phyloP scores from a whole-genome alignment of 2,888 invertebrate species.

The Agonum fuliginosum region DNA sequence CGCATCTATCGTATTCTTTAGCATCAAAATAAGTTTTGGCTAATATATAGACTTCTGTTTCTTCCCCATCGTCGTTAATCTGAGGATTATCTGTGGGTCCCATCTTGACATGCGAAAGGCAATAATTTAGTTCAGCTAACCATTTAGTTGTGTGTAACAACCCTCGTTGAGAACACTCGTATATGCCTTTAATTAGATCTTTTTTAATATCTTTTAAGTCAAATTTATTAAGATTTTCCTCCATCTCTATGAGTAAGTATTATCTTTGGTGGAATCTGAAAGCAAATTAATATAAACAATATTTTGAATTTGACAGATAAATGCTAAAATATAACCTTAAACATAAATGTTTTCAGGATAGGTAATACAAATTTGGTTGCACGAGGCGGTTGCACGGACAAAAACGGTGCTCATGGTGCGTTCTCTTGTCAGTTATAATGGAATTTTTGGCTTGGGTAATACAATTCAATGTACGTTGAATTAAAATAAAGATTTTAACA shows the following conservation, averaged over 20 bases:
- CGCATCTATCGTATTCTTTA: slow-evolving; percentile 92
- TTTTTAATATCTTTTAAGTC: slow-evolving; percentile 79
- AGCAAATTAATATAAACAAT: slow-evolving; percentile 11
- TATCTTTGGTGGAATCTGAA: slow-evolving; percentile 15
- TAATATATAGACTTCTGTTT: slow-evolving; percentile 83
- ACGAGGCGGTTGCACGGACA: slow-evolving; percentile 15
- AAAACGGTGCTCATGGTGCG: slow-evolving; percentile 1
- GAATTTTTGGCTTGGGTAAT: slow-evolving; percentile 57
- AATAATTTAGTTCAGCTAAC: slow-evolving; percentile 89
- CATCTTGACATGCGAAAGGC: slow-evolving; percentile 81
- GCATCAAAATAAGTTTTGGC: slow-evolving; percentile 93
- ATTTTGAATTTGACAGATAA: slow-evolving; percentile 53
- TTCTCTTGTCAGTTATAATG: slow-evolving; percentile 32
- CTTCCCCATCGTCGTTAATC: slow-evolving; percentile 76
- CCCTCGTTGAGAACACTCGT: slow-evolving; percentile 87
- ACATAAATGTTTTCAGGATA: slow-evolving; percentile 40
- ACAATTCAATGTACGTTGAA: not conserved
- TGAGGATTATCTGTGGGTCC: slow-evolving; percentile 74
- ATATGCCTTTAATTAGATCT: slow-evolving; percentile 79
- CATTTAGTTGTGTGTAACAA: slow-evolving; percentile 89
- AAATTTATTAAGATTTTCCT: slow-evolving; percentile 67
- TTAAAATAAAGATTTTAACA: not conserved
- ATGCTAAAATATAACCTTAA: slow-evolving; percentile 40
- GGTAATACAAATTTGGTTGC: slow-evolving; percentile 20
- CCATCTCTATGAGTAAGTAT: slow-evolving; percentile 58